These are phyloP conservation scores for Drosophila siamana DNA, from an alignment of 2,888 invertebrate species.

Conservation along the genomic window DNA sequence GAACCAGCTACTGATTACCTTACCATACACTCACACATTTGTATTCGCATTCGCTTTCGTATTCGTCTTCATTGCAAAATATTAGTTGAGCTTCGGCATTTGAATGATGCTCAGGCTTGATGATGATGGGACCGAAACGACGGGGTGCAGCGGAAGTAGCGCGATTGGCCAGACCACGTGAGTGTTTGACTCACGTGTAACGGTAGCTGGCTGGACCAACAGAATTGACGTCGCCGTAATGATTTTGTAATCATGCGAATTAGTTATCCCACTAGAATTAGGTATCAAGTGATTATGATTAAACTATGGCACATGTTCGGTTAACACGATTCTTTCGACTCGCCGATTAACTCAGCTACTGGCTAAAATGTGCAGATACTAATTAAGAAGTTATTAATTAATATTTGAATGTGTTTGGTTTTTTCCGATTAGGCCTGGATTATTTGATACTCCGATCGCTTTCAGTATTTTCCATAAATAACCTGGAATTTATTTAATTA, in stretches of 20 bases:
- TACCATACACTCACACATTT: conserved; percentile 4
- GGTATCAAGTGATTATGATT: neutral
- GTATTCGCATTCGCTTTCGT: neutral
- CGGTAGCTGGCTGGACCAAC: conserved; percentile 23
- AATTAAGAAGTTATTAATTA: too few species aligned
- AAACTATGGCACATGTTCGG: neutral
- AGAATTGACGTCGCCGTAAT: conserved; percentile 2
- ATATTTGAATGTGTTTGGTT: too few species aligned
- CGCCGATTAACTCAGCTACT: too few species aligned
- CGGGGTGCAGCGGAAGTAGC: conserved; percentile 7
- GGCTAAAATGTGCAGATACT: too few species aligned
- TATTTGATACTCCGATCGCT: too few species aligned
- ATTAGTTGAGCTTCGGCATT: conserved; percentile 15
- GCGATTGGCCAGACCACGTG: conserved; percentile 37
- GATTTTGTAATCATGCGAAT: conserved; percentile 32
- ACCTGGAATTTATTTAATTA: neutral
- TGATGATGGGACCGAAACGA: neutral
- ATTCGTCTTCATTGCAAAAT: conserved; percentile 2
- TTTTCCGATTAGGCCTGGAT: too few species aligned
- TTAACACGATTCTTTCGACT: too few species aligned
- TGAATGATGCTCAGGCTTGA: neutral
- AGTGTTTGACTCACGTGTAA: conserved; percentile 50
- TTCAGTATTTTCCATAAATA: neutral
- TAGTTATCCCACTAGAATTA: neutral
- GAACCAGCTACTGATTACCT: conserved; percentile 23